Evolutionary conservation across 92 coral and sea anemone genomes (phyloP).

Genomic region (Isaurus tuberculatus): DNA sequence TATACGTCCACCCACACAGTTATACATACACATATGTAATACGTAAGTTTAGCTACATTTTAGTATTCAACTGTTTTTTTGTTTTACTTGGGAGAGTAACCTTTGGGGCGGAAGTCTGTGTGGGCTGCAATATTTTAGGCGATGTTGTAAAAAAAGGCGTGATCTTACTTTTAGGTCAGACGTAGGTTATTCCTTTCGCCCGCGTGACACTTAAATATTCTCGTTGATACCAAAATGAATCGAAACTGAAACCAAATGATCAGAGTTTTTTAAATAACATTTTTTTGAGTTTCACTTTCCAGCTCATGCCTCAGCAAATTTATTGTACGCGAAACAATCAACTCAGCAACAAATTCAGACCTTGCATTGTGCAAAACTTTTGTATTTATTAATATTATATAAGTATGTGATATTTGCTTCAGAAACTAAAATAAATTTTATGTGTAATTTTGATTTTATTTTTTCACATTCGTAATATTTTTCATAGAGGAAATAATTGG

Average conservation of each 20-base stretch:
- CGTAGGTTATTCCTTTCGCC: neutral
- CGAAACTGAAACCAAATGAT: neutral
- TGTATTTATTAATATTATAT: no score
- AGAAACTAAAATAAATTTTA: no score
- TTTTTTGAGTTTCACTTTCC: neutral
- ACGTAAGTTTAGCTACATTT: conserved; percentile 2
- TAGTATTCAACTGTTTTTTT: neutral
- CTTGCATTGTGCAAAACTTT: no score
- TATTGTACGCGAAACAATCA: neutral
- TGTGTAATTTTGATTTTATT: no score
- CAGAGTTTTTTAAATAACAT: neutral
- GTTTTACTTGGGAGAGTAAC: neutral
- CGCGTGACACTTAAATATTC: neutral
- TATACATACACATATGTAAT: neutral
- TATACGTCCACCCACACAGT: conserved; percentile 14
- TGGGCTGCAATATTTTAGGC: conserved; percentile 3
- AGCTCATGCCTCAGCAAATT: neutral
- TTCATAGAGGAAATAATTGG: no score
- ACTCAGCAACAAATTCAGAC: neutral
- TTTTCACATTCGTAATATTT: no score
- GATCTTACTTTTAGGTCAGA: neutral
- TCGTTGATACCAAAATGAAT: neutral
- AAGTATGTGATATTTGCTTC: no score
- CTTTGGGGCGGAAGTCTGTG: neutral
- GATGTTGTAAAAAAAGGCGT: neutral